Percentiles rank a stretch among this genome's conserved stretches.
phyloP scores from a whole-genome alignment of 2,888 invertebrate genomes.

The Molanna angustata region DNA sequence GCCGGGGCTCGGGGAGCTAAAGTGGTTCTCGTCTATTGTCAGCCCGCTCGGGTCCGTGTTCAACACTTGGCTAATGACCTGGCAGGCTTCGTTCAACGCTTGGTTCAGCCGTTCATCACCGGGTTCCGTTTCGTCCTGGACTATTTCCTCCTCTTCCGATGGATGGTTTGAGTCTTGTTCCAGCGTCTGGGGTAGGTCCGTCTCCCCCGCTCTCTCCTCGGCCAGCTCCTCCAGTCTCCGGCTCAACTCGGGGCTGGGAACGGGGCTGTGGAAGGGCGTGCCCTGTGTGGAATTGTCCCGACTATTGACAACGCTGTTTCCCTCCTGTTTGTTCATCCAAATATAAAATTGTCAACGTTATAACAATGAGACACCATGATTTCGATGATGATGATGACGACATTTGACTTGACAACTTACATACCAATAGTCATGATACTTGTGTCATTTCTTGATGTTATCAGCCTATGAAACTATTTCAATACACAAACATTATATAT shows the following conservation, averaged over 20 bases:
- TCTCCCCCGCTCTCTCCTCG: slow-evolving; percentile 16
- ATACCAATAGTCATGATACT: too few relatives aligned
- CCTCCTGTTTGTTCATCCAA: slow-evolving; percentile 25
- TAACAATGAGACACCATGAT: too few relatives aligned
- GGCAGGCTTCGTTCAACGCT: slow-evolving; percentile 6
- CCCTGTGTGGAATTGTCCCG: slow-evolving; percentile 20
- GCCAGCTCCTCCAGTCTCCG: slow-evolving; percentile 23
- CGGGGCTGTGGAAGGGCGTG: slow-evolving; percentile 26
- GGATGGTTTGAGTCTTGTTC: slow-evolving; percentile 15
- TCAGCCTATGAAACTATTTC: too few relatives aligned
- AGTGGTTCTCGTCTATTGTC: slow-evolving; percentile 50
- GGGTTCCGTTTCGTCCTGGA: slow-evolving; percentile 20
- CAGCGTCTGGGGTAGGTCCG: slow-evolving; percentile 8
- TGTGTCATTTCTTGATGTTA: too few relatives aligned
- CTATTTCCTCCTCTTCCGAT: slow-evolving; percentile 27
- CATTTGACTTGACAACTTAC: too few relatives aligned
- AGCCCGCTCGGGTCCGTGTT: slow-evolving; percentile 18
- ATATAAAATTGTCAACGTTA: too few relatives aligned
- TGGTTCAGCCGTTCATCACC: background rate
- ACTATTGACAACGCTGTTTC: slow-evolving; percentile 20
- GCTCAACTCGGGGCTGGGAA: slow-evolving; percentile 23
- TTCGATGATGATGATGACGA: too few relatives aligned
- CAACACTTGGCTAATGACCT: slow-evolving; percentile 4
- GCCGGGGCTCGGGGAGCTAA: slow-evolving; percentile 48
- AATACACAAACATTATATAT: too few relatives aligned